Conservation (phyloP, 2,113 vertebrate species). For the Hemiscyllium ocellatum region DNA sequence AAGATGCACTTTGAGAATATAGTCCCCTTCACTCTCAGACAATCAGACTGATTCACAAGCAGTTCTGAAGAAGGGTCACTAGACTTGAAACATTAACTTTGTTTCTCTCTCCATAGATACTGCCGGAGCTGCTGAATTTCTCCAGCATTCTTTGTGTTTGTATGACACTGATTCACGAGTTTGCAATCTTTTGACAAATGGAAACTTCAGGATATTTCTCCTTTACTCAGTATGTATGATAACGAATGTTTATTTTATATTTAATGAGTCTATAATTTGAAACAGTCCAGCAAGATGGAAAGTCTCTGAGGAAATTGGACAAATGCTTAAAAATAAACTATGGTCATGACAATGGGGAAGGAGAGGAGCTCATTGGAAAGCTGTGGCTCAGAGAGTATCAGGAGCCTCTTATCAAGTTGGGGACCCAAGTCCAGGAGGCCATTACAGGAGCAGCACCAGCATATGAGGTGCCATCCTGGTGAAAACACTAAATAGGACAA, state of each 20-base stretch:
- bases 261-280: background rate
- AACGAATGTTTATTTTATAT: background rate
- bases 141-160: no score
- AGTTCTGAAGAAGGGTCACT: no score
- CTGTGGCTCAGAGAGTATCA: no score
- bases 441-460: no score
- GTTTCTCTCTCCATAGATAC: no score
- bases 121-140: no score
- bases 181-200: background rate
- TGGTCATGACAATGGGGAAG: background rate
- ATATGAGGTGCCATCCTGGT: no score
- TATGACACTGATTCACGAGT: background rate
- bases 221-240: background rate
- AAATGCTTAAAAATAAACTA: background rate
- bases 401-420: no score
- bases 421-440: no score
- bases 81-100: no score
- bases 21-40: background rate
- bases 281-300: background rate
- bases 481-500: no score
- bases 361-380: background rate
- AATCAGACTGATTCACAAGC: background rate
- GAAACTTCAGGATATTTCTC: background rate
- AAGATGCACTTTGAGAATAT: background rate
- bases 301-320: background rate